Base-by-base conservation (phyloP, 1,140 invertebrate species). In the Campoletis sonorensis region DNA sequence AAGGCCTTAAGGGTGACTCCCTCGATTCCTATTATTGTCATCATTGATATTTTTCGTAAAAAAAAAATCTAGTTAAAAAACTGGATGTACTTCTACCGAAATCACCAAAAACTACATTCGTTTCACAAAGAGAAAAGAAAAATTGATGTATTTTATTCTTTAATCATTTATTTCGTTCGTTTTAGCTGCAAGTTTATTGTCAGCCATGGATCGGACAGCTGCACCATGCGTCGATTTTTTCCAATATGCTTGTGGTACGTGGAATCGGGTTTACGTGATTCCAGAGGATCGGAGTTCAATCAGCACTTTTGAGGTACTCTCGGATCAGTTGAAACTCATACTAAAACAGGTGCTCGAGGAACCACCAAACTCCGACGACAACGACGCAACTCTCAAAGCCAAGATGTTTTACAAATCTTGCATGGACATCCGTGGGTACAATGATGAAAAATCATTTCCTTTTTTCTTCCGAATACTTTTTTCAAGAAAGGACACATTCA, bases 191-290 rank as follows among this genome's bases (percentile, higher is more conserved):
- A 96, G 96, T 27, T 91, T 98, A 82, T 91, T 98, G 83, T 94
- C 95, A 18, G 96, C 96, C 26, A 98, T 98, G 97, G 96, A 98
- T 87, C 92, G 93, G 15, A 93, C 92, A 0, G 95, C 94, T 0
- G 95, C 97, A 88, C 97, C 97, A 11, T 98, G 97, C 90, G 93
- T 94, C 23, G 96, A 98, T 89, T 98, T 98, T 91, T 98, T 97
- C 91, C 96, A 97, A 90, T 98, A 95, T 87, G 97, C 97, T 0
- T 98, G 97, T 86, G 97, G 97, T 1, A 95, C 95, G 1, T 98
- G 97, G 97, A 98, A 98, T 88, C 95, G 95, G 85, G 94, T 95
- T 79, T 96, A 98, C 92, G 93, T 96, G 4, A 98, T 98, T 85
- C 97, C 97, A 0, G 97, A 98, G 87, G 97, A 98, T 87, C 93